phyloP scores from a whole-genome alignment of 2,888 invertebrate species.

The Drosophila planitibia region DNA sequence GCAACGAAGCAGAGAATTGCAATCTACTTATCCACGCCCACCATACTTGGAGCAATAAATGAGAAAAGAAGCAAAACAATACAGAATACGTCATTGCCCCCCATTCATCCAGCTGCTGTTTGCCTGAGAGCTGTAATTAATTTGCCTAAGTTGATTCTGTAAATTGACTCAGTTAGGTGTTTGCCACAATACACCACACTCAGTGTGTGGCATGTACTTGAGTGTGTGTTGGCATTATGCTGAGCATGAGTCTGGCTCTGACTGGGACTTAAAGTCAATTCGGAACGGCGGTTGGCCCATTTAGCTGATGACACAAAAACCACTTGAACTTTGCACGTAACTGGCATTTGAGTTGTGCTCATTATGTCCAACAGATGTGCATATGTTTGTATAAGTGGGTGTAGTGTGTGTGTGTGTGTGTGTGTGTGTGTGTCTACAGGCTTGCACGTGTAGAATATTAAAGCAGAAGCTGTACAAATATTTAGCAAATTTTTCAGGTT shows the following conservation, averaged over 20 bases:
- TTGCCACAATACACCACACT: slow-evolving; percentile 15
- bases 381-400: slow-evolving; percentile 4
- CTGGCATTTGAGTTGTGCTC: slow-evolving; percentile 24
- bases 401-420: slow-evolving; percentile 5
- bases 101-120: slow-evolving; percentile 26
- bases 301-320: slow-evolving; percentile 65
- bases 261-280: slow-evolving; percentile 47
- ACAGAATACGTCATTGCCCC: slow-evolving; percentile 3
- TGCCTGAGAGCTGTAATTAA: slow-evolving; percentile 72
- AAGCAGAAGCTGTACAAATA: slow-evolving; percentile 46
- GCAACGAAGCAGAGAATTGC: slow-evolving; percentile 1
- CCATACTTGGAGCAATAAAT: background rate
- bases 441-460: slow-evolving; percentile 64
- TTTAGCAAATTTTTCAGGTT: slow-evolving; percentile 51
- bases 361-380: slow-evolving; percentile 34
- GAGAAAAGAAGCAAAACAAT: background rate
- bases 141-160: slow-evolving; percentile 67
- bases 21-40: slow-evolving; percentile 7
- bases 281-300: slow-evolving; percentile 41
- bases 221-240: slow-evolving; percentile 2
- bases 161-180: slow-evolving; percentile 41
- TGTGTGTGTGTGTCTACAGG: slow-evolving; percentile 9
- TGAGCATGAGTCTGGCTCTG: slow-evolving; percentile 5
- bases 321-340: slow-evolving; percentile 50
- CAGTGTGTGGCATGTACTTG: slow-evolving; percentile 8